Evolutionary conservation across 2,797 vertebrate species (phyloP), one percentile per base, ranked within the genome.

Genomic region (Anguilla marmorata): DNA sequence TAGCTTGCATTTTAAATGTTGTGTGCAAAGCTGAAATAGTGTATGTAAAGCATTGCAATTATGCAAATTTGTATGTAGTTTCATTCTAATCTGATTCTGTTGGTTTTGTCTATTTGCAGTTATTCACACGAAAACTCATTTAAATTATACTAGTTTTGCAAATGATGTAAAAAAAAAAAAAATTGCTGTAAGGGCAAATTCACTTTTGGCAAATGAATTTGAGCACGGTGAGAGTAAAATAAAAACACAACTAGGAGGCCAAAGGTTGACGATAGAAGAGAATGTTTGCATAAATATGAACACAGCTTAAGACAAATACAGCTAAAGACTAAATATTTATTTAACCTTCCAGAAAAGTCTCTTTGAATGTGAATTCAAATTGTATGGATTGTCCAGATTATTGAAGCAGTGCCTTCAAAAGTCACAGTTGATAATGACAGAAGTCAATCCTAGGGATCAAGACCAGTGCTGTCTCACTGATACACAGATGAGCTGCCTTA

Each of bases 241-340:
- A 45, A 45, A 82, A 9, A n/a, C 79, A 82, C 41, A 50, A 82
- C 79, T 82, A 8, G 24, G 21, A 50, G 79, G 79, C 45, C 45
- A 82, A 82, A 82, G 79, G 79, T 50, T 50, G 79, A 82, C 4
- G 21, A 50, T n/a, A 50, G 24, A 45, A 82, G 79, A 50, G 41
- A 82, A 48, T 48, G 79, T 48, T 50, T 82, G 79, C 45, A 82
- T 82, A 82, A 82, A 82, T 82, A 50, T 82, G 45, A 48, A 24
- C 79, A 82, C 19, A 50, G 79, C 24, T n/a, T 45, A 82, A 50
- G 24, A 48, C 45, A 82, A 9, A n/a, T 45, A 82, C 45, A 82
- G 14, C 79, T 50, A 50, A 82, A 82, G 7, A 50, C 45, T 24
- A 50, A 82, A 48, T 24, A 82, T 82, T 79, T 79, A 30, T 45